Conservation (phyloP, 2,113 vertebrate species). For the Erythrolamprus reginae region DNA sequence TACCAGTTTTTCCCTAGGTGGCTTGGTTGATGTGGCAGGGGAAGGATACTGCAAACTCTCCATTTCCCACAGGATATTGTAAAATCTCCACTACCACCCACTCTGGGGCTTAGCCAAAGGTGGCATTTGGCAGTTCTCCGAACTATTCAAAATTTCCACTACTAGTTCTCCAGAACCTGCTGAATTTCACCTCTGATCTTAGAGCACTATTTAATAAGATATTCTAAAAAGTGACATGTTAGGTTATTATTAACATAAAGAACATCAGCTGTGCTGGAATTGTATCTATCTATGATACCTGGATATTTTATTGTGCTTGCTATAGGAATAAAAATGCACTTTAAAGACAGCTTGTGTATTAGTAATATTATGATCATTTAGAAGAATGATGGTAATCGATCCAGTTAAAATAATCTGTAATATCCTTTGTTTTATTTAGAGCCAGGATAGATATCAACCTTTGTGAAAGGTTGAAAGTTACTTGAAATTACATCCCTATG, state of each 20-base stretch:
- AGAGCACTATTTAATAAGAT: background rate
- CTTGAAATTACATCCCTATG: background rate
- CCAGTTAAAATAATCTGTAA: background rate
- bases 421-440: background rate
- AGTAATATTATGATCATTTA: background rate
- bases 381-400: background rate
- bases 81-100: too few species aligned
- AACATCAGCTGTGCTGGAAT: background rate
- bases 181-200: background rate
- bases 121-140: too few species aligned
- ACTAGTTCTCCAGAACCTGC: too few species aligned
- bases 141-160: too few species aligned
- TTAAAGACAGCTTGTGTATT: background rate
- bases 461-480: background rate
- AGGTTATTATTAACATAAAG: background rate
- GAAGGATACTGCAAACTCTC: too few species aligned
- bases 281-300: background rate
- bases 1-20: too few species aligned
- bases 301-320: background rate
- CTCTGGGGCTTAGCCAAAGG: too few species aligned
- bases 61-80: too few species aligned
- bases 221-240: background rate
- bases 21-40: too few species aligned
- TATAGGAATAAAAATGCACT: background rate
- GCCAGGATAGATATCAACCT: background rate